These are phyloP conservation scores for Clunio marinus DNA, from an alignment of 2,888 invertebrate species.

Conservation along the genomic window DNA sequence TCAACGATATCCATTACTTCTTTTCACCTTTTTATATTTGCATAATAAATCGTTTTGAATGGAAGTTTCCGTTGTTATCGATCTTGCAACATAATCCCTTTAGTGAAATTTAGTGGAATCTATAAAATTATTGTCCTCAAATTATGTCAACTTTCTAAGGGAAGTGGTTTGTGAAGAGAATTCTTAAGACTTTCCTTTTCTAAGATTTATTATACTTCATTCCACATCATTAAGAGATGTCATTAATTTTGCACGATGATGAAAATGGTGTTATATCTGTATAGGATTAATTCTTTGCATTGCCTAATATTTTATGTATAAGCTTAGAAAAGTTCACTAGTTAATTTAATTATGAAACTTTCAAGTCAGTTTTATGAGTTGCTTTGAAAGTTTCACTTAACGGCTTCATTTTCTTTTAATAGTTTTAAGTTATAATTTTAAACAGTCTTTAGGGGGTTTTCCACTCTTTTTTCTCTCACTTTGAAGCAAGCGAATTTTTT, in stretches of 20 bases:
- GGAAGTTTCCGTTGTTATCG: neutral
- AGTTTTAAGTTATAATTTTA: slow-evolving; percentile 2
- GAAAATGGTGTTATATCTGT: neutral
- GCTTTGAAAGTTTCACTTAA: neutral
- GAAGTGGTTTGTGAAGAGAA: neutral
- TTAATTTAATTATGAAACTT: slow-evolving; percentile 5
- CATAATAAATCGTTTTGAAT: slow-evolving; percentile 6
- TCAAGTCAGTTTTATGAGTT: neutral
- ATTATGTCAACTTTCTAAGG: neutral
- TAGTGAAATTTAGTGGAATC: neutral
- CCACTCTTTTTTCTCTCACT: too few relatives aligned
- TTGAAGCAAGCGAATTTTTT: neutral
- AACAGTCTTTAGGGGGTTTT: neutral
- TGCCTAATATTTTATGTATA: neutral
- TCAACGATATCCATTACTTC: too few relatives aligned
- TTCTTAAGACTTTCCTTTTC: neutral
- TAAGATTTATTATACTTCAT: neutral
- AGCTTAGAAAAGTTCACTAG: neutral
- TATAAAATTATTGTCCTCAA: neutral
- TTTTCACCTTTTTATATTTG: too few relatives aligned
- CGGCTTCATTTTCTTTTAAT: slow-evolving; percentile 7
- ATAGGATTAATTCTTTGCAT: neutral
- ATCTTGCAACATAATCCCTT: slow-evolving; percentile 7
- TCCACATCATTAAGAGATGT: neutral
- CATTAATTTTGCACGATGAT: neutral